Conservation (phyloP, 2,797 vertebrate species). For the Pseudochromis fuscus region DNA sequence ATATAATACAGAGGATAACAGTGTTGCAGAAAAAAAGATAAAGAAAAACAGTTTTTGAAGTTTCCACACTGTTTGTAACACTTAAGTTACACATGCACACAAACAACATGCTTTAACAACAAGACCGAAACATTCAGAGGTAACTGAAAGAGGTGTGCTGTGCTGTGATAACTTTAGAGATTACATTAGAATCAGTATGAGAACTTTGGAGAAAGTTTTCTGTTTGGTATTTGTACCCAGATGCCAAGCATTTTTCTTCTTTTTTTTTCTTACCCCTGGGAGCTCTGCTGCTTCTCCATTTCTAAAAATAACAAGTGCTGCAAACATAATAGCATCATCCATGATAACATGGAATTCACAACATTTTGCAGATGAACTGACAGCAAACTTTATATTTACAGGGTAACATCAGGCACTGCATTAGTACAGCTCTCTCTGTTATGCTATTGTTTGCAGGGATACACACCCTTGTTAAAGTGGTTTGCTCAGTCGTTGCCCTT, state of each 20-base stretch:
- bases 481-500: slow-evolving; percentile 35
- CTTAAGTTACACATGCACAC: neutral
- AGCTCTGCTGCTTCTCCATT: slow-evolving; percentile 8
- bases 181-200: too few species aligned
- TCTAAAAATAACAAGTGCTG: slow-evolving; percentile 54
- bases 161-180: neutral
- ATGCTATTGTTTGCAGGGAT: slow-evolving; percentile 32
- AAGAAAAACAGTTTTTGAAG: neutral
- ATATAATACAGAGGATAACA: too few species aligned
- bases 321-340: slow-evolving; percentile 20
- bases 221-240: too few species aligned
- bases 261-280: neutral
- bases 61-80: neutral
- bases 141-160: too few species aligned
- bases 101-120: neutral
- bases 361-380: slow-evolving; percentile 29
- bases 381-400: slow-evolving; percentile 21
- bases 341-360: slow-evolving; percentile 26
- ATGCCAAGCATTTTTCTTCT: neutral
- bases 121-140: neutral
- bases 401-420: slow-evolving; percentile 4
- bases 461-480: slow-evolving; percentile 26
- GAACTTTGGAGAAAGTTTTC: neutral
- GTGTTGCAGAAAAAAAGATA: neutral
- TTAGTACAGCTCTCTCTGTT: slow-evolving; percentile 20